These are phyloP conservation scores for Hemiscyllium ocellatum DNA, from an alignment of 2,113 vertebrate species.

Conservation along the genomic window DNA sequence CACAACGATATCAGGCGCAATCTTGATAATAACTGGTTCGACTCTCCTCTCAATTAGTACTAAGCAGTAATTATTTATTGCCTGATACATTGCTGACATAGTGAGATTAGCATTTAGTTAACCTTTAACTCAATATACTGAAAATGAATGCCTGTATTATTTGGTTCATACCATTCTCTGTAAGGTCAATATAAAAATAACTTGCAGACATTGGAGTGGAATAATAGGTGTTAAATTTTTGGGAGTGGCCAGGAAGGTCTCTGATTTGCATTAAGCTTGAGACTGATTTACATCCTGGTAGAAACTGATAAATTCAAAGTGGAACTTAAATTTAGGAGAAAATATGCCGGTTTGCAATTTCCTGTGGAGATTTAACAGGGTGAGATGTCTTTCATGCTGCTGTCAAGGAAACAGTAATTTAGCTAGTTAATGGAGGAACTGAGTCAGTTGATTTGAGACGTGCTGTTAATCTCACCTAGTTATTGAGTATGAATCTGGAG, in stretches of 20 bases:
- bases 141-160: background rate
- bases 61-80: conserved; percentile 8
- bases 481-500: background rate
- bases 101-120: background rate
- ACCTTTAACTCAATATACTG: background rate
- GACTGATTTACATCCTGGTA: background rate
- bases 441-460: background rate
- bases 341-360: conserved; percentile 13
- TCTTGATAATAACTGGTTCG: background rate
- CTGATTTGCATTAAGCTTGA: background rate
- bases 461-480: background rate
- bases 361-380: background rate
- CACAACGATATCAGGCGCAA: background rate
- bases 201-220: background rate
- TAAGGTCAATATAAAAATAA: conserved; percentile 7
- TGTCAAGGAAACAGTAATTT: conserved; percentile 29
- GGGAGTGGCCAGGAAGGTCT: background rate
- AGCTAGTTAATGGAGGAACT: background rate
- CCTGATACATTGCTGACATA: background rate
- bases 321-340: background rate
- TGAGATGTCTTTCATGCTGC: conserved; percentile 16
- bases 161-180: background rate
- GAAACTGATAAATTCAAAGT: background rate
- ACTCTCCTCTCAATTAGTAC: background rate
- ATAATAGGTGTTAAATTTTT: background rate